Evolutionary conservation across 1,140 invertebrate species (phyloP), one percentile per base, ranked within the genome.

Genomic region (Aphelenchoides besseyi): DNA sequence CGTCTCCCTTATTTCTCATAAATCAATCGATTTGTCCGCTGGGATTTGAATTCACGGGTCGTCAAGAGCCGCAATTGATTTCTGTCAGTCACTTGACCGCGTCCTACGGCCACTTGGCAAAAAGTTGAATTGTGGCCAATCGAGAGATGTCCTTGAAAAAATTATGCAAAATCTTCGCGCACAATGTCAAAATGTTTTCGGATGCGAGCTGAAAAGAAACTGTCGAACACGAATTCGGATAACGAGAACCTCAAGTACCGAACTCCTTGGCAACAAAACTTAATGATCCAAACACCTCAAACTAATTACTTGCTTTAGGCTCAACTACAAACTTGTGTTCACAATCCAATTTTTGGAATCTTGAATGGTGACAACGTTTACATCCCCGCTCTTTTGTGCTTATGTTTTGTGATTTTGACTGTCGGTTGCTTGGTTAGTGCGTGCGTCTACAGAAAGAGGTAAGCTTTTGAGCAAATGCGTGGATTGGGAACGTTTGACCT

Each of bases 371-470:
- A 59, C 26, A 18, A 59, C 55, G 18, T 33, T 23, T 28, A 29
- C 12, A 5, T 59, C 5, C 55, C 55, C 5, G 55, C 55, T 8
- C 55, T 59, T 8, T 23, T 59, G 26, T 8, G 55, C 18, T 5
- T 59, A 8, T 59, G 26, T 23, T 59, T 59, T 33, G 55, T 33
- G 5, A 12, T 59, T 33, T 5, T 59, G 12, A 23, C 55, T 8
- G 23, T 59, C 18, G 55, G 55, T 8, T 59, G 55, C 32, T 59
- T 59, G 55, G 55, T 18, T 33, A 59, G 55, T 33, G 55, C 55
- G 26, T 59, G 55, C 23, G 55, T 59, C 32, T 59, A 59, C 55
- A 59, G 55, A 23, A 59, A 23, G 23, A 59, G 55, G 55, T 59
- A 59, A 18, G 18, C n/a, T 41, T 41, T 41, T 41, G n/a, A 5